Conservation (phyloP, 1,140 invertebrate genomes). For the Helicoverpa zea region DNA sequence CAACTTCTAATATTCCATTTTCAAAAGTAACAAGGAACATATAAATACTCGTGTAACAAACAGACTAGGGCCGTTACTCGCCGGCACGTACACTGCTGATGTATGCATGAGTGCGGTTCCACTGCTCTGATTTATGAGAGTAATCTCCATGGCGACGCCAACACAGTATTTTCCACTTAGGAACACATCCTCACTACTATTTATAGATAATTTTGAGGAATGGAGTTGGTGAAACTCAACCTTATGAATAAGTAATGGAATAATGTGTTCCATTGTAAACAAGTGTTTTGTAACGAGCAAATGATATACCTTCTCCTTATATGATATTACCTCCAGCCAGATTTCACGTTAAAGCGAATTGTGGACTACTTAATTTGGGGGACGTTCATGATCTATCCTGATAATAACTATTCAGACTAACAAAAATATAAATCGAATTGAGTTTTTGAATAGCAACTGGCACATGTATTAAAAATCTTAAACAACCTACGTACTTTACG, state of each 20-base stretch:
- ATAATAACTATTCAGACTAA: no score
- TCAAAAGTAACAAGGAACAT: background rate
- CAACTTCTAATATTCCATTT: no score
- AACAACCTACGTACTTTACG: background rate
- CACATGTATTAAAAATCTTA: conserved; percentile 20
- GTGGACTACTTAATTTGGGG: no score
- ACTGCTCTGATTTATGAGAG: conserved; percentile 55
- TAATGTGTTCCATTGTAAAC: background rate
- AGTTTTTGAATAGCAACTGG: conserved; percentile 5
- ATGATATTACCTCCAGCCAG: no score
- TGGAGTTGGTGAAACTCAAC: background rate
- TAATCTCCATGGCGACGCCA: conserved; percentile 53
- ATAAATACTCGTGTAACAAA: background rate
- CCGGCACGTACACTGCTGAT: conserved; percentile 30
- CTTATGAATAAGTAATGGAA: background rate
- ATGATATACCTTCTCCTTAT: no score
- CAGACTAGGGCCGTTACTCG: background rate
- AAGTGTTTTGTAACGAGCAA: no score
- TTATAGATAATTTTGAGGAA: conserved; percentile 5
- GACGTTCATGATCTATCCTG: no score
- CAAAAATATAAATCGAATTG: no score
- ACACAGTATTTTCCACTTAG: conserved; percentile 46
- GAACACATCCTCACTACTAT: conserved; percentile 8
- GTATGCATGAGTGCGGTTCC: conserved; percentile 38
- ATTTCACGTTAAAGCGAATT: no score